Base-by-base conservation (phyloP, 2,888 invertebrate genomes). In the Caenorhabditis panamensis region DNA sequence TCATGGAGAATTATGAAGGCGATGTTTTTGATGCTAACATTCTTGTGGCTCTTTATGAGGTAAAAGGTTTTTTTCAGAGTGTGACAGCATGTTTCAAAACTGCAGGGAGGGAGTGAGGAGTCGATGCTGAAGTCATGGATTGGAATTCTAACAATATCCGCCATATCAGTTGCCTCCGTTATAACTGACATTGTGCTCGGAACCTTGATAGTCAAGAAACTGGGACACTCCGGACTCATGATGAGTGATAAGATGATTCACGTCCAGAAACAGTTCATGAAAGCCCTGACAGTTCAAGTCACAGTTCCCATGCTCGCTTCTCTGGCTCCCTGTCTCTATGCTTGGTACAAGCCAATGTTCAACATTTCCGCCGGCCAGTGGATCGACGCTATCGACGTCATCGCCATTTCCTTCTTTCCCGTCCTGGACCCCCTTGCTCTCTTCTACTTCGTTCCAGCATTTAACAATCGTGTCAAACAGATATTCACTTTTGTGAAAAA, bases 321-420 rank as follows among this genome's bases (percentile, higher is more conserved):
- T 24, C 18, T 53, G 1, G 1, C 16, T 2, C 53, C 53, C 8
- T 24, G 24, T 53, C 22, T 53, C 9, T 53, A 18, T 13, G 53
- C 53, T 26, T 53, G 53, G 53, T 53, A 53, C 24, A 22, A 53
- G 16, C 53, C 53, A 13, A 53, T 53, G 24, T 53, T 53, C 53
- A 18, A 13, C 8, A 16, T 22, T 2, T 16, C 16, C 18, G 18
- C 18, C 3, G 22, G 22, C 11, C 24, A 22, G 11, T 53, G 53
- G 53, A 22, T 53, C 22, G 53, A 53, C 8, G 24, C 22, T 2
- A 13, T 53, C 13, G 53, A 22, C 26, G 26, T 26, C 16, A 26
- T 53, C 26, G 53, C 53, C 22, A 24, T 26, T 13, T 24, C 53
- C 22, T 24, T 53, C 22, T 53, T 53, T 13, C 53, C 53, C 18